Percentiles rank a stretch among this genome's conserved stretches.
Evolutionary conservation across 2,113 vertebrate species (phyloP).

Genomic region (Ancistrus triradiatus): DNA sequence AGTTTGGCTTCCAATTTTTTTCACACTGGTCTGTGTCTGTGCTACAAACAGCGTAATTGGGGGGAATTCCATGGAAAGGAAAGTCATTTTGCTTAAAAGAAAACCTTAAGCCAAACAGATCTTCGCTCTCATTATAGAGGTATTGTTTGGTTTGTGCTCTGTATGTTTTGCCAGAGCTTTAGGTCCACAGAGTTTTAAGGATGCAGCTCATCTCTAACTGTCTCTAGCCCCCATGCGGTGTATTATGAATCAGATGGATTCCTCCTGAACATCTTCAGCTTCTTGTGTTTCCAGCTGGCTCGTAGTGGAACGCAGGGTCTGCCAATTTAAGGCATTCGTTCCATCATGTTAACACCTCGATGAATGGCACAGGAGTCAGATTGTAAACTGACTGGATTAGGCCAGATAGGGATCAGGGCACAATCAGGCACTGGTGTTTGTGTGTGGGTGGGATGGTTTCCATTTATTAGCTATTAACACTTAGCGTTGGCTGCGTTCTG

Average conservation of each 20-base stretch:
- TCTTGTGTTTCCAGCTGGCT: too few relatives aligned
- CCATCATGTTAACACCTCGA: constrained; percentile 37
- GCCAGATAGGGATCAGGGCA: constrained; percentile 59
- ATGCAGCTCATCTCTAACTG: constrained; percentile 11
- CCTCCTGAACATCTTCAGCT: constrained; percentile 1
- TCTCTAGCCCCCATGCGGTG: constrained; percentile 2
- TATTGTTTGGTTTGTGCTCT: neutral
- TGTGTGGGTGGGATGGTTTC: constrained; percentile 46
- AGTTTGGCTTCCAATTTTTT: too few relatives aligned
- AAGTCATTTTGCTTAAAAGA: too few relatives aligned
- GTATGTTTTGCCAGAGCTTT: neutral
- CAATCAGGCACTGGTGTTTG: constrained; percentile 50
- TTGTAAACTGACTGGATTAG: constrained; percentile 39
- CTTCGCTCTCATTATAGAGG: too few relatives aligned
- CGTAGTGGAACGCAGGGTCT: neutral
- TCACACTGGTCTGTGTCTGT: too few relatives aligned
- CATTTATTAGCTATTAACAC: constrained; percentile 76
- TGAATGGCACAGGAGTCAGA: constrained; percentile 48
- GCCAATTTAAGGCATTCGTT: neutral
- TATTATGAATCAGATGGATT: constrained; percentile 1
- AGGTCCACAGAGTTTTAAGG: neutral
- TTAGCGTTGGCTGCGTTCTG: constrained; percentile 57
- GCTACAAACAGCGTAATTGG: too few relatives aligned
- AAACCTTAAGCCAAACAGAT: too few relatives aligned
- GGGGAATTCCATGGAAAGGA: too few relatives aligned